A percentile compares a stretch with the other conserved stretches of the same genome.
These are phyloP conservation scores for Boloria selene DNA, from an alignment of 2,888 invertebrate species.

Conservation along the genomic window DNA sequence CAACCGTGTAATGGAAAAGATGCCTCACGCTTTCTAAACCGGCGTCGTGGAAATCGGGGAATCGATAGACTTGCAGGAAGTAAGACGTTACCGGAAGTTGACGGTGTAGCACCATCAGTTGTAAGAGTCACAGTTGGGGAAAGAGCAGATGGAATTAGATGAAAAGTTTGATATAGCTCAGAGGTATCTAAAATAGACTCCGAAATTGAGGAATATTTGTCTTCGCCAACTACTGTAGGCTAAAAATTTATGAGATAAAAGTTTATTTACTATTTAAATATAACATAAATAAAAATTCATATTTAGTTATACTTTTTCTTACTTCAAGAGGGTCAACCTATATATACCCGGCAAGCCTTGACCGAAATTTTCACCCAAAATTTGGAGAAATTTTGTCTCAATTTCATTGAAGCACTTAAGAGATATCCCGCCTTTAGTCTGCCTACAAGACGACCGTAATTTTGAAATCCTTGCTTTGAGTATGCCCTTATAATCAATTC, in stretches of 20 bases:
- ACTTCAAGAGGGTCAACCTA: neutral
- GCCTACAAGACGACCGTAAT: neutral
- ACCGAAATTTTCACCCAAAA: conserved; percentile 24
- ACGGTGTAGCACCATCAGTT: no score
- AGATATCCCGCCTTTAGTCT: conserved; percentile 1
- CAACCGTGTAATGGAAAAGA: no score
- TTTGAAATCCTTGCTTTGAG: neutral
- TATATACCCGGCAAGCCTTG: neutral
- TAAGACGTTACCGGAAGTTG: no score
- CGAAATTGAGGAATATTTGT: no score
- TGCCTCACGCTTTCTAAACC: neutral
- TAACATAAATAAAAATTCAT: no score
- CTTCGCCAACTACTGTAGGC: no score
- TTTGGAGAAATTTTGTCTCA: conserved; percentile 17
- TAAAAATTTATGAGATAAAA: no score
- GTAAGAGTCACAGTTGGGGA: no score
- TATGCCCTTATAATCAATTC: conserved; percentile 18
- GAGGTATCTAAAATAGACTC: no score
- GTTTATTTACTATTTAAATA: no score
- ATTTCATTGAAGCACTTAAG: conserved; percentile 4
- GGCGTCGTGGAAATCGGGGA: conserved; percentile 5
- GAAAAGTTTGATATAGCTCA: no score
- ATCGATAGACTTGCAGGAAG: neutral
- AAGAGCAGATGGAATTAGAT: no score
- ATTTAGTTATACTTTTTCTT: neutral